Evolutionary conservation across 2,113 vertebrate genomes (phyloP).

Genomic region (Kobus ellipsiprymnus): DNA sequence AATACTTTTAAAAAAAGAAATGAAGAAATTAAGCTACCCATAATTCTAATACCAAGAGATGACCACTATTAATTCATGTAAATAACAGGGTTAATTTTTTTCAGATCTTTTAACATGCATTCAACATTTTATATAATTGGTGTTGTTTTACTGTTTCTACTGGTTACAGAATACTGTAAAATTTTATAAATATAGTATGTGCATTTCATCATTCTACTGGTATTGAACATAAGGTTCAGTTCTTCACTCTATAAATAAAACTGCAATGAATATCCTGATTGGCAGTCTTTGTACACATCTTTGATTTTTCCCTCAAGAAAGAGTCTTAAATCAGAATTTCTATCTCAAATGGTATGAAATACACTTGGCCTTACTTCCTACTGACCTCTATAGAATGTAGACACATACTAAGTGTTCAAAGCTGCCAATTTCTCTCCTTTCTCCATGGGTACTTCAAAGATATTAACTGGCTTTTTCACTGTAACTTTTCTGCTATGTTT

Average conservation of each 20-base stretch:
- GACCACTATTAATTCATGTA: not conserved
- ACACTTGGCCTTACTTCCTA: not conserved
- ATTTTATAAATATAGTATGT: not conserved
- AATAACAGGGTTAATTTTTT: not conserved
- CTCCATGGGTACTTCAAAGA: not conserved
- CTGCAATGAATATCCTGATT: not conserved
- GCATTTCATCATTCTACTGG: not conserved
- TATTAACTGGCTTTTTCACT: not conserved
- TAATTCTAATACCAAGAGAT: constrained; percentile 10
- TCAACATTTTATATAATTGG: not conserved
- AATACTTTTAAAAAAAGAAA: not conserved
- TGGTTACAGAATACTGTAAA: not conserved
- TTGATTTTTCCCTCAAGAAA: not conserved
- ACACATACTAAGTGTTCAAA: not conserved
- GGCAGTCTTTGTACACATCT: not conserved
- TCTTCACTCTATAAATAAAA: not conserved
- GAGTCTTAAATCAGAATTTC: not conserved
- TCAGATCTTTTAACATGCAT: not conserved
- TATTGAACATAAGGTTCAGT: not conserved
- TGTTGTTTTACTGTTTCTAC: not conserved
- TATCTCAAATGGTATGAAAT: not conserved
- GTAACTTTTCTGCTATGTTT: not conserved
- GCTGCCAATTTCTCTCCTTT: not conserved
- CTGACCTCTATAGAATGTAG: not conserved
- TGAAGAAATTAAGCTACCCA: not conserved